Evolutionary conservation across 2,113 vertebrate species (phyloP), one percentile per base, ranked within the genome.

Genomic region (Galemys pyrenaicus): DNA sequence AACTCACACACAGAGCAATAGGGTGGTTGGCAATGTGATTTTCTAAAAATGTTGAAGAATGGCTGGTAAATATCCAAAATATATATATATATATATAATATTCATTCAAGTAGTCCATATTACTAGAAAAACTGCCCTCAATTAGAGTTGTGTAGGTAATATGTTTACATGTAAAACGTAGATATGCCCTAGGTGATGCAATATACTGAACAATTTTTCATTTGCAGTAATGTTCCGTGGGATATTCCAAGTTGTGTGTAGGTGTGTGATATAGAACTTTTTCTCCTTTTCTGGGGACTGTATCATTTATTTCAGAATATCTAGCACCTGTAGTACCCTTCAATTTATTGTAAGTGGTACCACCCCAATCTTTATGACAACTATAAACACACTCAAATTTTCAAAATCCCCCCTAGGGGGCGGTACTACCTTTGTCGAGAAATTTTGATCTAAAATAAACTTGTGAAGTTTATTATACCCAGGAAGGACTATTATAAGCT

Each of bases 351-450:
- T 54, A 93, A 96, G 28, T 56, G 22, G 16, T 60, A 3, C 17
- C 65, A 41, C 39, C 4, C 20, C 54, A 83, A 62, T 67, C 35
- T 58, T 3, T 30, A 9, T 2, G 26, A 79, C 32, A 87, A 54
- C 39, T 35, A 30, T 94, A 87, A 56, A 60, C 19, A 41, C 4
- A 5, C 30, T 74, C 13, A 51, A 44, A 83, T 94, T 86, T 91
- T 30, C 37, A 82, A 89, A 62, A 37, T 87, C 44, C 2, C 80
- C 92, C 35, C 96, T 94, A 94, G 95, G 70, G 91, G 92, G 87
- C n/a, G 24, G 30, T 92, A 77, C 68, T 64, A 35, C 65, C 68
- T 91, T 94, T 87, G 64, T 51, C 92, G 65, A 88, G 49, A 97
- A 82, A 68, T 24, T 89, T 67, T 37, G 3, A 84, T 60, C 49